Base-by-base conservation (phyloP, 1,140 invertebrate genomes). In the Brachystomella parvula region DNA sequence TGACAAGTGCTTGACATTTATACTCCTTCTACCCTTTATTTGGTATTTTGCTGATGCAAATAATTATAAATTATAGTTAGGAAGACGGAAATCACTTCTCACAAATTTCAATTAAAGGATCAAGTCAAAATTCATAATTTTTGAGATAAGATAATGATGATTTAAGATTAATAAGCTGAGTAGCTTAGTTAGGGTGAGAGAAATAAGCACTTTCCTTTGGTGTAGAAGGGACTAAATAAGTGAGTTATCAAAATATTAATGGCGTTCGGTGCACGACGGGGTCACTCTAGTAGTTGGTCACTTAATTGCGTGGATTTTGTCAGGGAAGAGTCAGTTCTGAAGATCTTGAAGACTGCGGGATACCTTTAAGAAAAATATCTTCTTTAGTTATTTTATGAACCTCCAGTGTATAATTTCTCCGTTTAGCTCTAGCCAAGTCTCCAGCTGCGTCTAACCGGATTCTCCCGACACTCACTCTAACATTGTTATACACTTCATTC, bases 281-380 rank as follows among this genome's bases (percentile, higher is more conserved):
- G 66, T 19, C 63, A 64, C 69, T 53, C 60, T 70, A 44, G 68
- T 66, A 66, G 64, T 66, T 70, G 64, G 62, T 61, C 65, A 68
- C 61, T 71, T 71, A 71, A 71, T 71, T 68, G 69, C 66, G 69
- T 67, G 65, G 63, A 67, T 70, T 71, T 71, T 71, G 63, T 71
- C 66, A 63, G 69, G 49, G 24, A 53, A 26, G 21, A 24, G 24
- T 24, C 24, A 17, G 9, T 9, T 39, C 35, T 39, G 6, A 19
- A 39, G 35, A 19, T 17, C 6, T 15, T 24, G 12, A 12, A 12
- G 12, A 12, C 12, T 53, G 57, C 63, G 63, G 67, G 61, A 53
- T 33, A 53, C 63, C 66, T 53, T 47, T 58, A 68, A 59, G 58
- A 61, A 63, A 53, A 53, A 53, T 53, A 53, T 53, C 49, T 68